Percentiles rank a stretch among this genome's conserved stretches.
Conservation (phyloP, 1,140 invertebrate species). For the Conopomorpha cramerella region DNA sequence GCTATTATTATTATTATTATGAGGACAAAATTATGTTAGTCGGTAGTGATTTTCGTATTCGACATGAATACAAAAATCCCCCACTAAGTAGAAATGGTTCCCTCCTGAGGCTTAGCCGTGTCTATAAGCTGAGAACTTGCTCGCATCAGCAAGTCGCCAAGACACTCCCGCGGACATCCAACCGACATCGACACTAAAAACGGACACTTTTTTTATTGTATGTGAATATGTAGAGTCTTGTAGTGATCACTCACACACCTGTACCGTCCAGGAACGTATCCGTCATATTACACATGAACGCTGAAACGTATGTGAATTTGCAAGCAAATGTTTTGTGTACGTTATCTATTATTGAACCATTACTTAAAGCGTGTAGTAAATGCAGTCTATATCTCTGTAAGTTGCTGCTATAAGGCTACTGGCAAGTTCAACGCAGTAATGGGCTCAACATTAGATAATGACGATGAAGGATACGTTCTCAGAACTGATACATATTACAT, state of each 20-base stretch:
- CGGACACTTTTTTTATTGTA: background rate
- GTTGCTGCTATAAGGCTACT: no score
- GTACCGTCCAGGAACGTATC: background rate
- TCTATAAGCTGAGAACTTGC: conserved; percentile 50
- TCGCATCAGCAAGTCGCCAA: conserved; percentile 51
- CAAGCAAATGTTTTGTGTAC: no score
- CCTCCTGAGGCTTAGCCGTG: conserved; percentile 30
- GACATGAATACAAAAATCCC: conserved; percentile 48
- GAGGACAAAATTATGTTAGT: conserved; percentile 34
- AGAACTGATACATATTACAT: conserved; percentile 19
- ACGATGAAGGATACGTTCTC: no score
- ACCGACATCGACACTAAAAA: no score
- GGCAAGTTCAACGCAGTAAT: no score
- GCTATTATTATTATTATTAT: conserved; percentile 13
- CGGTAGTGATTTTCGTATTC: conserved; percentile 56
- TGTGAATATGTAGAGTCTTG: background rate
- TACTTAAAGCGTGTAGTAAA: no score
- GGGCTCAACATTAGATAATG: no score
- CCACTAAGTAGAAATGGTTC: conserved; percentile 38
- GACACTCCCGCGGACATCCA: conserved; percentile 32
- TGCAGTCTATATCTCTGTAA: no score
- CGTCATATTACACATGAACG: background rate
- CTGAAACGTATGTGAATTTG: no score
- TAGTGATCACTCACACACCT: background rate
- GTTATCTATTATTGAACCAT: no score